Conservation (phyloP, 2,888 invertebrate species). For the Philhelius pedissequus region DNA sequence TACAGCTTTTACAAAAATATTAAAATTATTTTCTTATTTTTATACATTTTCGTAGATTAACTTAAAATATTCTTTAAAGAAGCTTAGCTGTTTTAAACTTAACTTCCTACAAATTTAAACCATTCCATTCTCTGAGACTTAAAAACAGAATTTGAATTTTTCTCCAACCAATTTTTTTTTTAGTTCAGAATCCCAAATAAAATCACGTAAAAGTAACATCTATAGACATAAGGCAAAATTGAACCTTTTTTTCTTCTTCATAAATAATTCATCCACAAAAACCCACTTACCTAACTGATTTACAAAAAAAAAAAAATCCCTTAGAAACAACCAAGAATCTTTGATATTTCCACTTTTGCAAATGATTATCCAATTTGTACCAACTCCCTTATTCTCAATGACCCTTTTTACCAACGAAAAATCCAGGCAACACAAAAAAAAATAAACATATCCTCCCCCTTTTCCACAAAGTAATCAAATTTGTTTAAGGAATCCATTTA, state of each 20-base stretch:
- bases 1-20: too few species aligned
- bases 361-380: slow-evolving; percentile 8
- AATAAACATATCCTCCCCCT: neutral
- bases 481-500: slow-evolving; percentile 29
- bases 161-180: neutral
- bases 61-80: too few species aligned
- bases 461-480: slow-evolving; percentile 19
- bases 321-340: neutral
- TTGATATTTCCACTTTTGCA: neutral
- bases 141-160: too few species aligned
- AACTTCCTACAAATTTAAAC: too few species aligned
- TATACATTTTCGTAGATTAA: too few species aligned
- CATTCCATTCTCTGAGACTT: too few species aligned
- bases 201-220: neutral
- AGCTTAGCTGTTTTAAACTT: too few species aligned
- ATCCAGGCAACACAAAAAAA: neutral
- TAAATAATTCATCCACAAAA: neutral
- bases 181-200: neutral
- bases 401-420: neutral
- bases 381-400: neutral
- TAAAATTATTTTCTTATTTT: too few species aligned
- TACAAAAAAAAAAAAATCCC: neutral
- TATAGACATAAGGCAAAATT: neutral
- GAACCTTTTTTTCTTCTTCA: neutral
- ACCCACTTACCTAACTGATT: neutral